Evolutionary conservation across 2,797 vertebrate genomes (phyloP).

Genomic region (Sebastes steindachneri): DNA sequence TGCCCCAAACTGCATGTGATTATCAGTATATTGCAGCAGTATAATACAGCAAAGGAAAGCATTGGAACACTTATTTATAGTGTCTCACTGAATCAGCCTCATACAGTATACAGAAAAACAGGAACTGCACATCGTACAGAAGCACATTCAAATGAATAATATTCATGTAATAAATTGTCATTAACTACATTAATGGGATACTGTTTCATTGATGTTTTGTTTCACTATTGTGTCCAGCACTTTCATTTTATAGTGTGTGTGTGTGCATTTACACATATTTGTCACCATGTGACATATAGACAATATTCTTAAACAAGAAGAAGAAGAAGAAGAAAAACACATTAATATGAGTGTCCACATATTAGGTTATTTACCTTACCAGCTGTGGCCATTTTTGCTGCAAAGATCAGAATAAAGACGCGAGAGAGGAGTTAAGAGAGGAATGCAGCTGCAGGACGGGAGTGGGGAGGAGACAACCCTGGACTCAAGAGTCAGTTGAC

Average conservation of each 20-base stretch:
- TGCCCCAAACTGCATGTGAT: no score
- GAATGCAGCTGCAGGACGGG: not conserved
- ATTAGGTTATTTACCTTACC: slow-evolving; percentile 58
- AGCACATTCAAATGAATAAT: not conserved
- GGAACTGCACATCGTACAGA: not conserved
- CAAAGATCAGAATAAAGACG: not conserved
- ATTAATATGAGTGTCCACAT: not conserved
- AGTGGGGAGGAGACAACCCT: not conserved
- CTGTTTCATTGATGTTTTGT: not conserved
- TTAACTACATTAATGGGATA: not conserved
- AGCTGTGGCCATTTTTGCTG: slow-evolving; percentile 61
- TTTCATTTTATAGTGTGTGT: no score
- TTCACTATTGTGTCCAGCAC: not conserved
- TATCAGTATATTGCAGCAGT: no score
- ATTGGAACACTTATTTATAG: no score
- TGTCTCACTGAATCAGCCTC: no score
- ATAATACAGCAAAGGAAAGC: not conserved
- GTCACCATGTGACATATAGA: not conserved
- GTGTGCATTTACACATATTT: no score
- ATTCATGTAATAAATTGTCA: not conserved
- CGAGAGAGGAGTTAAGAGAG: not conserved
- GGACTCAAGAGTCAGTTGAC: not conserved
- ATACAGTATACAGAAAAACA: not conserved
- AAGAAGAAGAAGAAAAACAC: not conserved
- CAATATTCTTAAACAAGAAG: not conserved